phyloP scores from a whole-genome alignment of 2,888 invertebrate species.

The Copidosoma aretas region DNA sequence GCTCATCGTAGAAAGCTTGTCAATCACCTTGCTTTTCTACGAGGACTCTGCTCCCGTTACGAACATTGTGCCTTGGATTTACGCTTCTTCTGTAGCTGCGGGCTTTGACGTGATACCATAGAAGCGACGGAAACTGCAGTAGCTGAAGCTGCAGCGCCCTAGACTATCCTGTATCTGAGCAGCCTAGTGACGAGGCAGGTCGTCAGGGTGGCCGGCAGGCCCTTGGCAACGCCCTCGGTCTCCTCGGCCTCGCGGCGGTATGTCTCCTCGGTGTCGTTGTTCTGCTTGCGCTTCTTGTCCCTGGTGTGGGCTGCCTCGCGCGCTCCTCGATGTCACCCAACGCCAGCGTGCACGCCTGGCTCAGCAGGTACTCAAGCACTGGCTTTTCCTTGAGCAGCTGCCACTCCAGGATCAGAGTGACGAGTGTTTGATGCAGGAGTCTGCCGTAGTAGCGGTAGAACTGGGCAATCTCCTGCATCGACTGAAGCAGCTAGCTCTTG shows the following conservation, averaged over 20 bases:
- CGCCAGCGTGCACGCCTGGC: constrained; percentile 54
- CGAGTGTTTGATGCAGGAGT: constrained; percentile 53
- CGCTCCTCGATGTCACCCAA: constrained; percentile 54
- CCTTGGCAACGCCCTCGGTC: constrained; percentile 47
- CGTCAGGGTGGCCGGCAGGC: constrained; percentile 56
- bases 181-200: constrained; percentile 56
- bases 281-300: constrained; percentile 45
- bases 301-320: constrained; percentile 47
- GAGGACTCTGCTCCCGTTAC: too few relatives aligned
- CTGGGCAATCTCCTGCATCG: constrained; percentile 56
- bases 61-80: too few relatives aligned
- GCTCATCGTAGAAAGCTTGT: too few relatives aligned
- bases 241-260: constrained; percentile 42
- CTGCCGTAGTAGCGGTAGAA: constrained; percentile 55
- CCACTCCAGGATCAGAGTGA: constrained; percentile 55
- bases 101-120: too few relatives aligned
- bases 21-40: too few relatives aligned
- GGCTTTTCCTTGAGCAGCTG: too few relatives aligned
- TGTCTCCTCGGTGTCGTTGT: constrained; percentile 34
- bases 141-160: too few relatives aligned
- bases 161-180: constrained; percentile 39
- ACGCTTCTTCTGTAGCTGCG: too few relatives aligned
- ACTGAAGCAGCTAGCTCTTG: constrained; percentile 50
- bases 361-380: constrained; percentile 55
- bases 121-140: too few relatives aligned